Base-by-base conservation (phyloP, 2,113 vertebrate species). In the Plotosus lineatus region DNA sequence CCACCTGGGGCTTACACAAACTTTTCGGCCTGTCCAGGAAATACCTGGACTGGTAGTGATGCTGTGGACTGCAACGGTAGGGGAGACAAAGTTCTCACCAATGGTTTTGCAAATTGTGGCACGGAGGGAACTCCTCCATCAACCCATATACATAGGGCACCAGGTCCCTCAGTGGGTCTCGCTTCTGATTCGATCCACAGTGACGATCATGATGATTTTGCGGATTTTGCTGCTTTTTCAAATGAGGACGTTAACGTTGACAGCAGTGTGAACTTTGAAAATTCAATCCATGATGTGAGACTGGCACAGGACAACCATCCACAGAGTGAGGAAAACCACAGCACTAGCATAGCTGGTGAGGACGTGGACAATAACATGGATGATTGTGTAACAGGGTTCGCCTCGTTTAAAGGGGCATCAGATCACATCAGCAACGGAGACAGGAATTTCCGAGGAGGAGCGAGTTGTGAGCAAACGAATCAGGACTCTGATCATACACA, bases 191-290 rank as follows among this genome's bases (percentile, higher is more conserved):
- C 28, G 3, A 23, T 42, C 17, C 2, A 38, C 7, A 6, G 38
- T 56, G 63, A 80, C 36, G 6, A 33, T 50, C 31, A 88, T 84
- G 93, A 95, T 42, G 93, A 94, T 44, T 97, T 96, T 91, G 95
- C 95, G 69, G 96, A 97, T 90, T 98, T 98, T 93, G 90, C 95
- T 79, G 90, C 94, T 46, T 96, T 98, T 93, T 93, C 95, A 46
- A 88, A 91, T 65, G 85, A 90, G 73, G 89, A 90, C 65, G 51
- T 77, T 61, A n/a, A 51, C n/a, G 4, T 87, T 69, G 79, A 85
- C 85, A 86, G 87, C 84, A 83, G 87, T 61, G 88, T 89, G n/a
- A 77, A 82, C 83, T 80, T 3, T 31, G 86, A 88, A 58, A 46
- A 85, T 85, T 87, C 85, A 77, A 61, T 50, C 42, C 91, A 90